Percentiles rank a stretch among this genome's conserved stretches.
phyloP scores from a whole-genome alignment of 2,888 invertebrate species.

The Philonicus albiceps region DNA sequence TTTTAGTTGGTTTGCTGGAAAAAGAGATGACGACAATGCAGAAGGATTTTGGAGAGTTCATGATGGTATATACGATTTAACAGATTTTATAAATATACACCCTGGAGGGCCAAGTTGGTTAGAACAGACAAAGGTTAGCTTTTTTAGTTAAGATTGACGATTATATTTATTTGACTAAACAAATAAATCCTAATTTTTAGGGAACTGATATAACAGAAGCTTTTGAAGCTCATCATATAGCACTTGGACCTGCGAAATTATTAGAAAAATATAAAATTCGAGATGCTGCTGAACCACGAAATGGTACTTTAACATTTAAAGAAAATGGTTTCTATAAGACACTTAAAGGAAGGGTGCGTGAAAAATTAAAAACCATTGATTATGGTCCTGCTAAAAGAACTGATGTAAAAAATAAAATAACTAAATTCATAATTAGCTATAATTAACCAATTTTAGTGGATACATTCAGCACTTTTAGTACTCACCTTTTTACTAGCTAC shows the following conservation, averaged over 20 bases:
- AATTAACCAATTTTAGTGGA: constrained; percentile 53
- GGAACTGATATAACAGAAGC: constrained; percentile 84
- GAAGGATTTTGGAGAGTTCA: constrained; percentile 80
- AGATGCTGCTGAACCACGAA: constrained; percentile 70
- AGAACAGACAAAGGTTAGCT: constrained; percentile 68
- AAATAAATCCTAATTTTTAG: constrained; percentile 54
- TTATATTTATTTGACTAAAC: background rate
- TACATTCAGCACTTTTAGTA: constrained; percentile 61
- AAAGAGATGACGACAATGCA: constrained; percentile 72
- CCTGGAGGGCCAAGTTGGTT: constrained; percentile 87
- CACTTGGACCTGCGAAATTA: constrained; percentile 67
- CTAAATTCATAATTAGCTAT: background rate
- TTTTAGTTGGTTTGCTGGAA: constrained; percentile 70
- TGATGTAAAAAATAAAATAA: constrained; percentile 56
- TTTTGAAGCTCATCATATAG: constrained; percentile 78
- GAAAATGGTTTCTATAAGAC: constrained; percentile 78
- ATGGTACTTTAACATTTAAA: constrained; percentile 77
- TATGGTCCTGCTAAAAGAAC: constrained; percentile 56
- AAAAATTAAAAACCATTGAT: constrained; percentile 68
- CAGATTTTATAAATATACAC: constrained; percentile 77
- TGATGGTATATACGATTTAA: constrained; percentile 82
- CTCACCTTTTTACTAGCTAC: constrained; percentile 59
- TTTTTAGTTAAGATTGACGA: background rate
- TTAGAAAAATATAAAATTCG: constrained; percentile 73
- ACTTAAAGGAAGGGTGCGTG: constrained; percentile 69